Percentiles rank a stretch among this genome's conserved stretches.
Conservation (phyloP, 2,797 vertebrate genomes). For the Clarias laeviceps region DNA sequence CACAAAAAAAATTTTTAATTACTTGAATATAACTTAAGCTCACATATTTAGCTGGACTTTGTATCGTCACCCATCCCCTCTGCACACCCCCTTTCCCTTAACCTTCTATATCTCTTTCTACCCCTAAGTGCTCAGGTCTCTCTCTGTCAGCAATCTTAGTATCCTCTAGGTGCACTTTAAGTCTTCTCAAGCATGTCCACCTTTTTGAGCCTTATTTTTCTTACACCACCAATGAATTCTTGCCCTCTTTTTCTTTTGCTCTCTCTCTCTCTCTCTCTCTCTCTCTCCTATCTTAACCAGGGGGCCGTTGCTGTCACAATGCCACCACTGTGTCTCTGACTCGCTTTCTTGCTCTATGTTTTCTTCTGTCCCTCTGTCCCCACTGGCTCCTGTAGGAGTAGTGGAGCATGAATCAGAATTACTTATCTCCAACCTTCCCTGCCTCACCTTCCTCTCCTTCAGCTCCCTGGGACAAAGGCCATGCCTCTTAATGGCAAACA, state of each 20-base stretch:
- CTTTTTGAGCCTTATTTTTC: constrained; percentile 42
- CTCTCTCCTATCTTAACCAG: constrained; percentile 60
- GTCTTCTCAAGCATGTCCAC: constrained; percentile 40
- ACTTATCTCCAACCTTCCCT: constrained; percentile 63
- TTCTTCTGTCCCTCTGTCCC: constrained; percentile 65
- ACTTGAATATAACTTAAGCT: constrained; percentile 64
- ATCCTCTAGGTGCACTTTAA: constrained; percentile 41
- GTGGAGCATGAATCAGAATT: constrained; percentile 80
- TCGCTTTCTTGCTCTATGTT: constrained; percentile 22
- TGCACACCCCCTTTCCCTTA: constrained; percentile 30
- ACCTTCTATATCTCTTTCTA: constrained; percentile 23
- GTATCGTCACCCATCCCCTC: constrained; percentile 58
- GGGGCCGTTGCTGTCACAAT: constrained; percentile 89
- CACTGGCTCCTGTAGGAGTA: constrained; percentile 73
- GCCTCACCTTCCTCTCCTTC: constrained; percentile 42
- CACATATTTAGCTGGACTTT: constrained; percentile 51
- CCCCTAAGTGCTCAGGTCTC: constrained; percentile 22
- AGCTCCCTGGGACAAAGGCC: constrained; percentile 74
- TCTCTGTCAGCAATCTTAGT: constrained; percentile 36
- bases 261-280: constrained; percentile 59
- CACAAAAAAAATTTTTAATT: constrained; percentile 54
- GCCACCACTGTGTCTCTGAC: constrained; percentile 82
- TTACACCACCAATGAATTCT: constrained; percentile 43
- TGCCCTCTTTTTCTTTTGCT: constrained; percentile 60
- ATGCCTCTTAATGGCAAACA: constrained; percentile 82